These are phyloP conservation scores for Pocillopora damicornis DNA, from an alignment of 64 coral and sea anemone species.

Conservation along the genomic window DNA sequence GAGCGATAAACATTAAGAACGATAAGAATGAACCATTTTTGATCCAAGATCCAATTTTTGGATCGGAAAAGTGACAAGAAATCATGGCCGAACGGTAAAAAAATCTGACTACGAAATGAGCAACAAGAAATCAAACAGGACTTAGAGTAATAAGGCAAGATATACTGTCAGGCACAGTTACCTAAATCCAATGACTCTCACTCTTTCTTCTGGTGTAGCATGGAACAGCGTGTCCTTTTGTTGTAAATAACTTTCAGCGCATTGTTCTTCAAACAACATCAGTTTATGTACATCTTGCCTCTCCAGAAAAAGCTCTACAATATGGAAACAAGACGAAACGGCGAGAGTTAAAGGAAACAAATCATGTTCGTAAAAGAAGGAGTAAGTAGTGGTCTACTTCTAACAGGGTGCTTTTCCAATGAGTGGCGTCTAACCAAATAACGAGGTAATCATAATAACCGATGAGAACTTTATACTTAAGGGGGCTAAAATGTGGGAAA, in stretches of 20 bases:
- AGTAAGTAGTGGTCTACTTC: too few species aligned
- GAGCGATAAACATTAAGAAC: background rate
- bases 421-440: too few species aligned
- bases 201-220: conserved; percentile 47
- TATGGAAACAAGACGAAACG: background rate
- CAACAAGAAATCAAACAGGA: background rate
- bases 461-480: too few species aligned
- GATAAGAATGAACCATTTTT: too few species aligned
- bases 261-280: conserved; percentile 64
- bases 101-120: background rate
- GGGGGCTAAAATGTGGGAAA: too few species aligned
- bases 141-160: background rate
- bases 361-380: too few species aligned
- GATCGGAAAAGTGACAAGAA: too few species aligned
- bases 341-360: background rate
- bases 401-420: too few species aligned
- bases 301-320: conserved; percentile 28
- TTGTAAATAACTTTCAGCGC: conserved; percentile 49
- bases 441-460: too few species aligned
- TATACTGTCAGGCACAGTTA: background rate
- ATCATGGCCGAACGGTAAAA: too few species aligned
- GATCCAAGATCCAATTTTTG: too few species aligned
- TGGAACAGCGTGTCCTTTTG: conserved; percentile 40
- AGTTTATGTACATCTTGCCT: conserved; percentile 46
- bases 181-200: conserved; percentile 36